These are phyloP conservation scores for Drosophila fulvimacula DNA, from an alignment of 2,888 invertebrate species.

Conservation along the genomic window DNA sequence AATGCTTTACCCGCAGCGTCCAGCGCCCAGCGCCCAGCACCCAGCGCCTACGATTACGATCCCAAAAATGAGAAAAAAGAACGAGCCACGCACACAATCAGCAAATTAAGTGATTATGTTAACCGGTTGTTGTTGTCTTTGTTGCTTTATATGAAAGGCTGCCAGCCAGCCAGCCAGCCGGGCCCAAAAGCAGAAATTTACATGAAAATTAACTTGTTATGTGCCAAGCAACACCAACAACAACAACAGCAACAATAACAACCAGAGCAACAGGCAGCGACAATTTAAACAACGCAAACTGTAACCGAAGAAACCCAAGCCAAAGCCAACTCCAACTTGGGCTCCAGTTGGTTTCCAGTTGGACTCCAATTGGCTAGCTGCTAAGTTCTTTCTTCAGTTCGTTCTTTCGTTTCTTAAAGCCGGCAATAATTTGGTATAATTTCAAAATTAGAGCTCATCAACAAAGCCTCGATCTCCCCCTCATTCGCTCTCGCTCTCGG, in stretches of 20 bases:
- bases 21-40: background rate
- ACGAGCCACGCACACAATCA: constrained; percentile 68
- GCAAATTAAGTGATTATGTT: constrained; percentile 80
- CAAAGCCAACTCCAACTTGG: constrained; percentile 11
- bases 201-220: constrained; percentile 80
- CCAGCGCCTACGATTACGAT: constrained; percentile 66
- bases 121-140: constrained; percentile 70
- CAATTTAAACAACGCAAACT: constrained; percentile 47
- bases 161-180: constrained; percentile 42
- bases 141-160: constrained; percentile 34
- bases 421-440: constrained; percentile 75
- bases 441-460: constrained; percentile 79
- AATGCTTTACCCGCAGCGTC: constrained; percentile 11
- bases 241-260: constrained; percentile 34
- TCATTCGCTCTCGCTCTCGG: background rate
- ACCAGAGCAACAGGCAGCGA: constrained; percentile 38
- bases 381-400: constrained; percentile 21
- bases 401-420: constrained; percentile 2
- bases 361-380: constrained; percentile 15
- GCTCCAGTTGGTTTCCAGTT: constrained; percentile 32
- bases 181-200: constrained; percentile 70
- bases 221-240: constrained; percentile 40
- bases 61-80: constrained; percentile 35
- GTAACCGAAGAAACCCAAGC: constrained; percentile 28
- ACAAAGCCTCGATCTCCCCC: constrained; percentile 30